A percentile compares a stretch with the other conserved stretches of the same genome.
Evolutionary conservation across 2,888 invertebrate species (phyloP).

Genomic region (Leptinotarsa rubiginosa): DNA sequence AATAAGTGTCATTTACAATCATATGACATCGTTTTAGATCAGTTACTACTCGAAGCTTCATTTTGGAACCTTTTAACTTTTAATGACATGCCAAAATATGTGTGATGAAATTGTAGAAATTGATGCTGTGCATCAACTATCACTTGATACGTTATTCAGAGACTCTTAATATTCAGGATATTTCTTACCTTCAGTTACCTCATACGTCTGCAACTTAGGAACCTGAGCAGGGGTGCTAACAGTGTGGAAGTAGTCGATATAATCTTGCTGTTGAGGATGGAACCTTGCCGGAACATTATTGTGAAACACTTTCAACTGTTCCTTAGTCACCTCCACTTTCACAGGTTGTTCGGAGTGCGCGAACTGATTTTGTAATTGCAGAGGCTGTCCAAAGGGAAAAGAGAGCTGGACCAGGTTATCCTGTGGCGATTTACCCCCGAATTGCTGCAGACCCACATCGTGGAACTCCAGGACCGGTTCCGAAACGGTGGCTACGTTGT

Average conservation of each 20-base stretch:
- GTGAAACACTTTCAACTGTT: conserved; percentile 63
- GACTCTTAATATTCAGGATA: background rate
- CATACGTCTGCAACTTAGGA: conserved; percentile 60
- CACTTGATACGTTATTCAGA: too few species aligned
- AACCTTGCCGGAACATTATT: conserved; percentile 56
- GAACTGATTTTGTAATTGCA: conserved; percentile 50
- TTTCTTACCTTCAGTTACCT: conserved; percentile 63
- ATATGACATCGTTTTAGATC: too few species aligned
- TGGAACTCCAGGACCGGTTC: conserved; percentile 43
- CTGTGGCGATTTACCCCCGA: conserved; percentile 48
- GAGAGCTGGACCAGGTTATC: conserved; percentile 60
- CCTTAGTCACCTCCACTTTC: conserved; percentile 64
- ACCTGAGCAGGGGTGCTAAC: conserved; percentile 47
- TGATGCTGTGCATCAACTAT: too few species aligned
- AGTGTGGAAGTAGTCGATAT: conserved; percentile 53
- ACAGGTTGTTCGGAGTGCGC: conserved; percentile 48
- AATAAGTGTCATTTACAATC: too few species aligned
- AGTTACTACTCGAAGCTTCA: too few species aligned
- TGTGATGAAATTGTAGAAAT: too few species aligned
- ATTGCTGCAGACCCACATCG: conserved; percentile 38
- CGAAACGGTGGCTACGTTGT: conserved; percentile 44
- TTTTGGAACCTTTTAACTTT: too few species aligned
- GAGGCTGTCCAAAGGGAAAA: conserved; percentile 59
- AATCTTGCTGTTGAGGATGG: conserved; percentile 49
- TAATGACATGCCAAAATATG: too few species aligned